Percentiles rank a stretch among this genome's conserved stretches.
These are phyloP conservation scores for Condylura cristata DNA, from an alignment of 2,113 vertebrate genomes.

Conservation along the genomic window DNA sequence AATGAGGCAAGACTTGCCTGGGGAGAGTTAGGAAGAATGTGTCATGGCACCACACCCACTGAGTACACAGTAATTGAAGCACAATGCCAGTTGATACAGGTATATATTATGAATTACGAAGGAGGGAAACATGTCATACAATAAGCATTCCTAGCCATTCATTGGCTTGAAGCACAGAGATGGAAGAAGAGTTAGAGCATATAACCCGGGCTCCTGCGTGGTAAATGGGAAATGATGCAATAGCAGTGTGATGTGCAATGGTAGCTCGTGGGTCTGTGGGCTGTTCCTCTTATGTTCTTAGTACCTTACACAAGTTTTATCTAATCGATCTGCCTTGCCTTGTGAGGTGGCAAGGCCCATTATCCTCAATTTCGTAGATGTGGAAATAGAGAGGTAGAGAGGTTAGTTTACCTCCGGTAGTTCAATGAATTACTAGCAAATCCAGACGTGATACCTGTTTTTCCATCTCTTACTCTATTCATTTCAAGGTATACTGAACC, in stretches of 20 bases:
- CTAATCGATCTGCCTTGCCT: slow-evolving; percentile 46
- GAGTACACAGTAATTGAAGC: slow-evolving; percentile 43
- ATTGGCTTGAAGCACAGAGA: slow-evolving; percentile 23
- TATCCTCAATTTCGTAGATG: slow-evolving; percentile 60
- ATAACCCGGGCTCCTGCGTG: neutral
- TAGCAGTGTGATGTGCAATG: neutral
- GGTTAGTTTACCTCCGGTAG: neutral
- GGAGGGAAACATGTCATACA: slow-evolving; percentile 49
- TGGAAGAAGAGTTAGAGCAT: neutral
- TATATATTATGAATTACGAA: slow-evolving; percentile 60
- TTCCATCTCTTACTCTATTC: neutral
- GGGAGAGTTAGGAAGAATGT: slow-evolving; percentile 45
- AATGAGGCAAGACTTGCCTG: slow-evolving; percentile 68
- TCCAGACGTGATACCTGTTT: neutral
- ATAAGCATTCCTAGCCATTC: slow-evolving; percentile 36
- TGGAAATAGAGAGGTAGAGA: slow-evolving; percentile 54
- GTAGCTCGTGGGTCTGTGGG: neutral
- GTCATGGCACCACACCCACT: slow-evolving; percentile 70
- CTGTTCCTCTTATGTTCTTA: neutral
- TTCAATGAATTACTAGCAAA: slow-evolving; percentile 43
- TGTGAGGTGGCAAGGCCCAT: slow-evolving; percentile 41
- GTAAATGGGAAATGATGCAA: slow-evolving; percentile 49
- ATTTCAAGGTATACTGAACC: neutral
- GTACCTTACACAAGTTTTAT: slow-evolving; percentile 53
- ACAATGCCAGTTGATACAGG: slow-evolving; percentile 44